A percentile compares a stretch with the other conserved stretches of the same genome.
Conservation (phyloP, 2,888 invertebrate species). For the Hydroisotoma schaefferi region DNA sequence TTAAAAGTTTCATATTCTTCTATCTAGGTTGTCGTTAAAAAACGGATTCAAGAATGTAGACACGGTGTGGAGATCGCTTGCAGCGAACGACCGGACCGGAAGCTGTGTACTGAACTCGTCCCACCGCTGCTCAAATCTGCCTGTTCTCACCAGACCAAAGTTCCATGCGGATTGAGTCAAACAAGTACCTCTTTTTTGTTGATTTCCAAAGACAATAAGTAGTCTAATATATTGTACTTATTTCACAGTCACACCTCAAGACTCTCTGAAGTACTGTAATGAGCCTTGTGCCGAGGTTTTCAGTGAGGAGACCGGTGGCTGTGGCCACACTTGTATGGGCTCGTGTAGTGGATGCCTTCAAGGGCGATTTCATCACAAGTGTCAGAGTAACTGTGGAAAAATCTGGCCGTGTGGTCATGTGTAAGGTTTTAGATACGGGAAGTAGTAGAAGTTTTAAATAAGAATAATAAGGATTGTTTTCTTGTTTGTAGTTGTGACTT, state of each 20-base stretch:
- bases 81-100: not conserved
- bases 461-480: too few species aligned
- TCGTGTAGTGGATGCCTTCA: conserved; percentile 59
- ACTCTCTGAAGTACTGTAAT: conserved; percentile 42
- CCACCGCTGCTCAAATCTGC: not conserved
- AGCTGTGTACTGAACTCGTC: not conserved
- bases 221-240: not conserved
- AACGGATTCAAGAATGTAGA: not conserved
- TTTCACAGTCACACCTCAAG: conserved; percentile 47
- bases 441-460: too few species aligned
- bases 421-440: too few species aligned
- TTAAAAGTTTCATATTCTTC: too few species aligned
- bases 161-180: too few species aligned
- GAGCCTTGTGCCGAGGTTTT: conserved; percentile 29
- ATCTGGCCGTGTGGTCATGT: not conserved
- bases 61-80: not conserved
- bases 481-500: conserved; percentile 44
- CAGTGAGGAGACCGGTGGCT: conserved; percentile 25
- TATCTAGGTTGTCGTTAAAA: too few species aligned
- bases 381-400: conserved; percentile 52
- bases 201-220: too few species aligned
- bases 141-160: conserved; percentile 19
- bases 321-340: conserved; percentile 51
- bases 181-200: too few species aligned
- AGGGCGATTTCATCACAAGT: conserved; percentile 62